These are phyloP conservation scores for Petromus typicus DNA, from an alignment of 2,113 vertebrate genomes.

Conservation along the genomic window DNA sequence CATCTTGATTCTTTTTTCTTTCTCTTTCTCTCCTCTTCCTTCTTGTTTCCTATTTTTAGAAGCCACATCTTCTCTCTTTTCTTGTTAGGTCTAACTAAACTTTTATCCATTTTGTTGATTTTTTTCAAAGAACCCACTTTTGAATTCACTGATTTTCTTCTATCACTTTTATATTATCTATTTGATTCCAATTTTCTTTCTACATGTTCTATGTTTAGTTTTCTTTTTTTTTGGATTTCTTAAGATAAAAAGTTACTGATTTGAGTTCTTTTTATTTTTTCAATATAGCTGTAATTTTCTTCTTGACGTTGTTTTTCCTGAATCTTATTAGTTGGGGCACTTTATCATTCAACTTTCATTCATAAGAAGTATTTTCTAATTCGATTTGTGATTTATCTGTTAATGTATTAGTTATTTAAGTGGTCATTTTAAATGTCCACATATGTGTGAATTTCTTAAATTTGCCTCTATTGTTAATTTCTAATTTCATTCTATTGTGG, in stretches of 20 bases:
- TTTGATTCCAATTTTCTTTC: neutral
- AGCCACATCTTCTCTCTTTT: neutral
- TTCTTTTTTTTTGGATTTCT: neutral
- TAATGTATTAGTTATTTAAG: neutral
- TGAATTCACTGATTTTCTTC: neutral
- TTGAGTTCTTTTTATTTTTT: neutral
- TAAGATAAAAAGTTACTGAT: neutral
- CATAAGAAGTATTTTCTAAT: conserved; percentile 8
- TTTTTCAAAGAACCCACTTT: neutral
- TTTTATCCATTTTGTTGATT: neutral
- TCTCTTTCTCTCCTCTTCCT: neutral
- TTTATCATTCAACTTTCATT: neutral
- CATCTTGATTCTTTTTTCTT: neutral
- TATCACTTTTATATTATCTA: neutral
- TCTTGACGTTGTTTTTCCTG: neutral
- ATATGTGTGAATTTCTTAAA: conserved; percentile 33
- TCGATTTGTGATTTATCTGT: neutral
- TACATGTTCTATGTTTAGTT: neutral
- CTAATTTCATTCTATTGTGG: neutral
- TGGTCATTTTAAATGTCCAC: neutral
- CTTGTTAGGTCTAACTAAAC: neutral
- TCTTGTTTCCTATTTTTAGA: neutral
- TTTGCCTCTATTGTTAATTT: neutral
- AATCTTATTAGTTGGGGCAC: neutral
- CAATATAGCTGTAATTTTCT: neutral